Evolutionary conservation across 2,888 invertebrate species (phyloP).

Genomic region (Pandemis cinnamomeana): DNA sequence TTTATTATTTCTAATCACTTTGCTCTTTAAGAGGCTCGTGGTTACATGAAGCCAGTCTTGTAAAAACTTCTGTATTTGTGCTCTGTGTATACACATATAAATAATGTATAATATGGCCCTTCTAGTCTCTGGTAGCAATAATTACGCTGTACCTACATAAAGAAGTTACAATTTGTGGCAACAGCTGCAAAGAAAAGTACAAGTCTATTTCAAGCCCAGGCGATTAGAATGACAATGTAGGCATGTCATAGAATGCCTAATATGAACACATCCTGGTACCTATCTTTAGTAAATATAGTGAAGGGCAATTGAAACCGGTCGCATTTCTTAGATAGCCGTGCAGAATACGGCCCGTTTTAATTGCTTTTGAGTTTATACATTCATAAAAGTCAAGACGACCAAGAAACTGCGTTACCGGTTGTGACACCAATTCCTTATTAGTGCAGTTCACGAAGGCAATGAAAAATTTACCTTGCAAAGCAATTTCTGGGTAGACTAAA

Average conservation of each 20-base stretch:
- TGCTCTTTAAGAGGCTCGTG: neutral
- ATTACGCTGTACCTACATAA: slow-evolving; percentile 29
- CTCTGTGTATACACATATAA: neutral
- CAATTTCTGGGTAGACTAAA: slow-evolving; percentile 3
- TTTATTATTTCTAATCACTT: neutral
- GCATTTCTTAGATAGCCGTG: neutral
- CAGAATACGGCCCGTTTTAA: neutral
- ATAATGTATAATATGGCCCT: neutral
- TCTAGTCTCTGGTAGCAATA: slow-evolving; percentile 21
- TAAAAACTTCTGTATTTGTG: neutral
- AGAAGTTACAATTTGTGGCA: slow-evolving; percentile 31
- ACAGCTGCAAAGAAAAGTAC: slow-evolving; percentile 42
- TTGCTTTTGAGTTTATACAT: slow-evolving; percentile 12
- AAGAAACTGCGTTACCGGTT: slow-evolving; percentile 1
- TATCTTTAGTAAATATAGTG: slow-evolving; percentile 51
- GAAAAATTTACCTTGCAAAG: neutral
- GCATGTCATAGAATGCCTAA: slow-evolving; percentile 65
- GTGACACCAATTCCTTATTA: neutral
- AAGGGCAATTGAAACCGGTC: neutral
- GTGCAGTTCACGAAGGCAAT: neutral
- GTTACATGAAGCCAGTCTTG: neutral
- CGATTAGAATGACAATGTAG: slow-evolving; percentile 50
- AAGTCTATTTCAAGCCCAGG: slow-evolving; percentile 59
- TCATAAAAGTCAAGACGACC: slow-evolving; percentile 17
- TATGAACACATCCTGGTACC: slow-evolving; percentile 65